A percentile compares a stretch with the other conserved stretches of the same genome.
Conservation (phyloP, 2,888 invertebrate species). For the Tetropium fuscum region DNA sequence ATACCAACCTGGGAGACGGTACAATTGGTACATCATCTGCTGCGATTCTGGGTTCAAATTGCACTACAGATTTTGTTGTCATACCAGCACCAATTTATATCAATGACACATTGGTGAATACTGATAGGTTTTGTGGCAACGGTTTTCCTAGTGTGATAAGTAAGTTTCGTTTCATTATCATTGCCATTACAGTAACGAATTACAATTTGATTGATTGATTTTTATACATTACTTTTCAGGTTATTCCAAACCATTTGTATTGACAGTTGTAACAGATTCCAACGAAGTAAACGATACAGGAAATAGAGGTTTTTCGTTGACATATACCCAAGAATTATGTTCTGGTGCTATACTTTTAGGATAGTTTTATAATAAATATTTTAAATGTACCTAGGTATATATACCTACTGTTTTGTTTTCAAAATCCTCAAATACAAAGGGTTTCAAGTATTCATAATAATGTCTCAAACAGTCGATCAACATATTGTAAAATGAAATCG, state of each 20-base stretch:
- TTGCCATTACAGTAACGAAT: not conserved
- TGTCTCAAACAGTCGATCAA: too few species aligned
- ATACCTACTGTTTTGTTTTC: too few species aligned
- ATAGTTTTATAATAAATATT: conserved; percentile 8
- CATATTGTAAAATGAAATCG: too few species aligned
- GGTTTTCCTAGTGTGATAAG: conserved; percentile 76
- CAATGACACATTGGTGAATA: conserved; percentile 64
- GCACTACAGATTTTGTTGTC: conserved; percentile 80
- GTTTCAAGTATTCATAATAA: too few species aligned
- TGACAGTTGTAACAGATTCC: conserved; percentile 52
- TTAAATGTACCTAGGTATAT: too few species aligned
- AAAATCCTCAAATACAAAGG: too few species aligned
- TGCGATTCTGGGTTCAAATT: conserved; percentile 72
- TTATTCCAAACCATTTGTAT: conserved; percentile 51
- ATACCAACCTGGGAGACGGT: conserved; percentile 70
- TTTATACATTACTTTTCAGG: conserved; percentile 37
- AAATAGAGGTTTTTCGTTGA: conserved; percentile 52
- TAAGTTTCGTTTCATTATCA: conserved; percentile 61
- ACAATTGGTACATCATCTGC: conserved; percentile 69
- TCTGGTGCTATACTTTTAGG: conserved; percentile 31
- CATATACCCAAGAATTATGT: conserved; percentile 45
- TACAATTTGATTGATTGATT: not conserved
- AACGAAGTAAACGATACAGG: conserved; percentile 50
- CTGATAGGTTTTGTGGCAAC: conserved; percentile 83
- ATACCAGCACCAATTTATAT: conserved; percentile 74